These are phyloP conservation scores for Bombus haemorrhoidalis DNA, from an alignment of 1,140 invertebrate species.

Conservation along the genomic window DNA sequence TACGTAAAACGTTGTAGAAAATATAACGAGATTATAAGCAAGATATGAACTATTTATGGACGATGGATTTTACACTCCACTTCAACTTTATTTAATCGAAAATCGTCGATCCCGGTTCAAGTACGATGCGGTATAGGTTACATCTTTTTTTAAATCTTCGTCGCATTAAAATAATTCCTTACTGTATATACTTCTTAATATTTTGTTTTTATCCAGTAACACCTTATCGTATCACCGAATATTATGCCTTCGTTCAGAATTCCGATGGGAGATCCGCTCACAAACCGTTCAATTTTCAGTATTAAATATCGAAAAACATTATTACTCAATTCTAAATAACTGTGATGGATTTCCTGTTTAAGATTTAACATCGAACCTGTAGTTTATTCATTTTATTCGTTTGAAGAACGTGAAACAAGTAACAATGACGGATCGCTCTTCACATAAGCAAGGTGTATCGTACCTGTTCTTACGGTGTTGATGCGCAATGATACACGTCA, in stretches of 20 bases:
- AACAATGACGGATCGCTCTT: conserved; percentile 1
- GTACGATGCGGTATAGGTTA: not conserved
- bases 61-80: not conserved
- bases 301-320: conserved; percentile 9
- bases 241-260: not conserved
- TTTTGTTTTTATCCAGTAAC: not conserved
- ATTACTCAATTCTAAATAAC: too few relatives aligned
- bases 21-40: not conserved
- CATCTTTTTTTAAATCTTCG: not conserved
- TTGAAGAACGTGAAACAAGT: not conserved
- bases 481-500: conserved; percentile 34
- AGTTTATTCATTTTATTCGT: not conserved
- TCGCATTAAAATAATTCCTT: not conserved
- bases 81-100: conserved; percentile 2
- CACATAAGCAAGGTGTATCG: not conserved
- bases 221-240: not conserved
- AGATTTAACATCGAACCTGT: not conserved
- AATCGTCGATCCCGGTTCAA: not conserved
- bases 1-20: not conserved
- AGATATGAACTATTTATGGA: not conserved
- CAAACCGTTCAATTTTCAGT: not conserved
- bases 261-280: not conserved
- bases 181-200: too few relatives aligned
- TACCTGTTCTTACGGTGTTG: conserved; percentile 1
- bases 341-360: not conserved